A percentile compares a stretch with the other conserved stretches of the same genome.
Evolutionary conservation across 2,888 invertebrate species (phyloP).

Genomic region (Ganaspis brasiliensis): DNA sequence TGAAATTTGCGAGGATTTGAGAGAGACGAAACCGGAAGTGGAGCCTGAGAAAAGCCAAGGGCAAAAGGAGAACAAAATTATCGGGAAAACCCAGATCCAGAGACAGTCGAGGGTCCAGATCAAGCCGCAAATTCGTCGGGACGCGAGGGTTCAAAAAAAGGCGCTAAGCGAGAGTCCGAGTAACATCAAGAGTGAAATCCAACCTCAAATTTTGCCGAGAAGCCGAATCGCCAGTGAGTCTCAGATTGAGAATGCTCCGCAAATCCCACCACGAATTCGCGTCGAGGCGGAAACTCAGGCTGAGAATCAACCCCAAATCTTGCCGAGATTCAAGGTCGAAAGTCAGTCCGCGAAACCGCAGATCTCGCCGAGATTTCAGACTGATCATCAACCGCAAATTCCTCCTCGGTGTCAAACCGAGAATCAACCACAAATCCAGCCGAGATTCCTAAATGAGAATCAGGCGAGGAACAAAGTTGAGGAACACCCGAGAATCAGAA

Average conservation of each 20-base stretch:
- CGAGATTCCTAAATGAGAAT: conserved; percentile 11
- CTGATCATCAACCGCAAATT: not conserved
- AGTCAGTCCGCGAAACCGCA: not conserved
- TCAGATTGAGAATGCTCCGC: not conserved
- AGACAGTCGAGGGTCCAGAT: conserved; percentile 21
- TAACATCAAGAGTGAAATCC: not conserved
- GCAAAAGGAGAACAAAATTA: not conserved
- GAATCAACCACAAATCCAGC: not conserved
- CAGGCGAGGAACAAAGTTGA: conserved; percentile 11
- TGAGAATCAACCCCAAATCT: not conserved
- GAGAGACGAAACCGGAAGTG: conserved; percentile 19
- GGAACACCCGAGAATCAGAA: not conserved
- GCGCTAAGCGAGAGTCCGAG: not conserved
- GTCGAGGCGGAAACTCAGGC: not conserved
- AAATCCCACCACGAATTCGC: not conserved
- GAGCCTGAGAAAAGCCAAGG: not conserved
- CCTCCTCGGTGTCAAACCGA: not conserved
- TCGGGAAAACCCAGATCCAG: conserved; percentile 5
- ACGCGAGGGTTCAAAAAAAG: not conserved
- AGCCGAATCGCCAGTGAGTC: not conserved
- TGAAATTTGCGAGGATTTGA: conserved; percentile 75
- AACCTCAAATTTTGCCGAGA: not conserved
- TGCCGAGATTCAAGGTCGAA: conserved; percentile 4
- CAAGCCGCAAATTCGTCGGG: not conserved
- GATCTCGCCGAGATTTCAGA: not conserved